Evolutionary conservation across 2,113 vertebrate genomes (phyloP), one percentile per base, ranked within the genome.

Genomic region (Xenopus borealis): DNA sequence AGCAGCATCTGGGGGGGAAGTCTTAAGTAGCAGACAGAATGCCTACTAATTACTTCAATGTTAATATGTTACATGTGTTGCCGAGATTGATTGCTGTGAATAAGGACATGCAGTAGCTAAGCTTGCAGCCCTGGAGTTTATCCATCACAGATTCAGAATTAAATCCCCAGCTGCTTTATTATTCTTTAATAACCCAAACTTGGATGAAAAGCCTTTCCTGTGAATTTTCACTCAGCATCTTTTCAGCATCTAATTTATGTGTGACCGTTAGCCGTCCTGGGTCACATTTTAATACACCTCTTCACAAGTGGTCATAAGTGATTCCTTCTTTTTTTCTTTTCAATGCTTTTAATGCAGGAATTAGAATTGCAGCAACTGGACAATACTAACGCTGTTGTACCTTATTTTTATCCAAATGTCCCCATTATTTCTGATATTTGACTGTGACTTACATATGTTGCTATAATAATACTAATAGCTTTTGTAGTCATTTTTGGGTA

Each of bases 1-100:
- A 86, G 23, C 83, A 75, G 80, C 83, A 91, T 92, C 88, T 89
- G 91, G 83, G 84, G 23, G 78, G 83, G 82, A 84, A 84, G 85
- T 86, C 89, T 90, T 88, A 88, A 90, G 87, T 79, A 91, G 79
- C 86, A 90, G 83, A 84, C 85, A 88, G 91, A 93, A 93, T 92
- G 88, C 81, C 69, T 84, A 88, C 88, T 93, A 93, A 93, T 94
- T 93, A 91, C 85, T 80, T 47, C 66, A 82, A 45, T 91, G 88
- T 92, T 93, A 92, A 89, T 90, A 85, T 65, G 73, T 90, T 91
- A 74, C 89, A 89, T 89, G 87, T 91, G 88, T 88, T 83, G 50
- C 75, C 75, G 79, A 85, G 79, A 84, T 72, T 79, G 84, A 83
- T 87, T 82, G 80, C 86, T 88, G 83, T 87, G 82, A 86, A 78